Percentiles rank a stretch among this genome's conserved stretches.
These are phyloP conservation scores for Onychomys torridus DNA, from an alignment of 2,797 vertebrate species.

Conservation along the genomic window DNA sequence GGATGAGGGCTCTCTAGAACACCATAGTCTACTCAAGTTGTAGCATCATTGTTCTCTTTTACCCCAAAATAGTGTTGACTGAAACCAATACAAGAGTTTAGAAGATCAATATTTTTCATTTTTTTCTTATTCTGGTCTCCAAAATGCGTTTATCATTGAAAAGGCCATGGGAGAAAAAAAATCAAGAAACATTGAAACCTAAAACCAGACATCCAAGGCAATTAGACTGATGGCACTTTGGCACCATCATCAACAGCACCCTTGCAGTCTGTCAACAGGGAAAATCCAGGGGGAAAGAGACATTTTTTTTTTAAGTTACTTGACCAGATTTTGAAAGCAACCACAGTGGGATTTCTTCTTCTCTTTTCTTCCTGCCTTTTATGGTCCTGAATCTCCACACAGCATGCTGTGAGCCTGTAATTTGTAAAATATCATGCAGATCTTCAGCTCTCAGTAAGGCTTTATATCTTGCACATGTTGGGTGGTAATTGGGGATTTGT, in stretches of 20 bases:
- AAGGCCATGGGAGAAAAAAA: conserved; percentile 76
- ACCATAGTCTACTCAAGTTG: conserved; percentile 11
- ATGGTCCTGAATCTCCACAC: conserved; percentile 80
- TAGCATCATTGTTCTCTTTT: not conserved
- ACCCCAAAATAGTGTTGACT: conserved; percentile 73
- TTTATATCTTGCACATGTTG: conserved; percentile 87
- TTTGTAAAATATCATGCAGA: conserved; percentile 86
- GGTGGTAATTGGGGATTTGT: conserved; percentile 87
- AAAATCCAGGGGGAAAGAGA: conserved; percentile 55
- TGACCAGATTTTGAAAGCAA: conserved; percentile 69
- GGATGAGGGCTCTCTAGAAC: not conserved
- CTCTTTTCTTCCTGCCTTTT: conserved; percentile 71
- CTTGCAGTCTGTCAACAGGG: conserved; percentile 52
- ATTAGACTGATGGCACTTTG: conserved; percentile 86
- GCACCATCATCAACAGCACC: conserved; percentile 80
- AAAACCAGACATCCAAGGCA: conserved; percentile 84
- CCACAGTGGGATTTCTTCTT: conserved; percentile 73
- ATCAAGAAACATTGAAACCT: conserved; percentile 85
- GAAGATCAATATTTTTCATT: conserved; percentile 84
- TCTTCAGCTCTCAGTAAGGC: conserved; percentile 77
- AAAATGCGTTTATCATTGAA: conserved; percentile 83
- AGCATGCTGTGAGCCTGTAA: conserved; percentile 85
- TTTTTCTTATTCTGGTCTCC: conserved; percentile 80
- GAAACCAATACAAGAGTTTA: conserved; percentile 80
- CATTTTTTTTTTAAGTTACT: conserved; percentile 69